Percentiles rank a stretch among this genome's conserved stretches.
Evolutionary conservation across 1,140 invertebrate species (phyloP).

Genomic region (Euura saliciscinereae): DNA sequence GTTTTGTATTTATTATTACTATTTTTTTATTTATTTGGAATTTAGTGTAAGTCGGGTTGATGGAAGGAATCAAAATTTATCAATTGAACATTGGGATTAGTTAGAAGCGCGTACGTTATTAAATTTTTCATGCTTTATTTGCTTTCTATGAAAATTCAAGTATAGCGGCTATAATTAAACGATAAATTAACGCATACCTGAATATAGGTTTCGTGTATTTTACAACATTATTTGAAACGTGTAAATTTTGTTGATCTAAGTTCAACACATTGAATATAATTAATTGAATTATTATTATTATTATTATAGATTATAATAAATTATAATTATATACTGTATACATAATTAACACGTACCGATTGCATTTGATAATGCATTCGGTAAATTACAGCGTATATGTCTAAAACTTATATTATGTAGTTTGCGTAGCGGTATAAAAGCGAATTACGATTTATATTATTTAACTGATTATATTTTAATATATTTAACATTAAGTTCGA

Average conservation of each 20-base stretch:
- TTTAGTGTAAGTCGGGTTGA: not conserved
- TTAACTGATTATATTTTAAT: not conserved
- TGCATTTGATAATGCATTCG: conserved; percentile 48
- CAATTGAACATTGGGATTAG: not conserved
- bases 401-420: conserved; percentile 59
- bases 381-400: conserved; percentile 54
- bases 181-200: no score
- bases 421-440: conserved; percentile 43
- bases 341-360: conserved; percentile 45
- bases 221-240: conserved; percentile 11
- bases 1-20: conserved; percentile 9
- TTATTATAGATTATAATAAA: conserved; percentile 44
- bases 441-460: conserved; percentile 40
- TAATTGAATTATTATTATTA: conserved; percentile 35
- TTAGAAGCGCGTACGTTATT: not conserved
- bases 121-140: conserved; percentile 8
- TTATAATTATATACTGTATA: conserved; percentile 40
- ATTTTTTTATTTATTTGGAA: not conserved
- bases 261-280: conserved; percentile 36
- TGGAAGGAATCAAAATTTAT: not conserved
- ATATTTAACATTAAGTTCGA: not conserved
- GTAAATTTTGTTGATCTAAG: conserved; percentile 21
- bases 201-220: not conserved
- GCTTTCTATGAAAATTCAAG: conserved; percentile 15
- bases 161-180: no score